These are phyloP conservation scores for Sebastes minor DNA, from an alignment of 2,797 vertebrate species.

Conservation along the genomic window DNA sequence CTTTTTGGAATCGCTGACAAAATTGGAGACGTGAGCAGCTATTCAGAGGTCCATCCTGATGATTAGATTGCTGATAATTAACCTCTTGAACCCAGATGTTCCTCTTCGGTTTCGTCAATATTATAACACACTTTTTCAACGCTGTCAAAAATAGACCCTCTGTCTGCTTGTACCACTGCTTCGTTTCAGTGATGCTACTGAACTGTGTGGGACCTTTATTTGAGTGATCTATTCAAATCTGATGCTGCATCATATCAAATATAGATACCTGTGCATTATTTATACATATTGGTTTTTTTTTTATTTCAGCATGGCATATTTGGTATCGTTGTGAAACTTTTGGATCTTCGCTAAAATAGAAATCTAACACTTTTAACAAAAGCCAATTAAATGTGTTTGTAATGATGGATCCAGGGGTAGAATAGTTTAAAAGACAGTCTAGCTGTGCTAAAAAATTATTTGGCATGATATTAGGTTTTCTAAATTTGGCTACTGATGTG, in stretches of 20 bases:
- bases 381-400: not conserved
- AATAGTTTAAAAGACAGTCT: not conserved
- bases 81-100: conserved; percentile 7
- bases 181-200: not conserved
- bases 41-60: conserved; percentile 12
- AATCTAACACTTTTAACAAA: not conserved
- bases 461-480: not conserved
- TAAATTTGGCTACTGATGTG: not conserved
- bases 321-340: not conserved
- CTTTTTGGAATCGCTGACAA: conserved; percentile 13
- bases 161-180: not conserved
- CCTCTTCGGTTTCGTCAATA: not conserved
- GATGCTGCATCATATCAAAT: not conserved
- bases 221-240: not conserved
- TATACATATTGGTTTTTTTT: not conserved
- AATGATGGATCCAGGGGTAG: not conserved
- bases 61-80: conserved; percentile 13
- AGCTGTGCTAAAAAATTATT: not conserved
- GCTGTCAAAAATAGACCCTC: not conserved
- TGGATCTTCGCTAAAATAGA: not conserved
- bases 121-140: not conserved
- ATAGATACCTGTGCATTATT: not conserved
- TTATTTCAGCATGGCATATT: not conserved
- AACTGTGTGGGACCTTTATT: not conserved
- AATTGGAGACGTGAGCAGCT: not conserved